Evolutionary conservation across 2,113 vertebrate genomes (phyloP).

Genomic region (Peromyscus maniculatus): DNA sequence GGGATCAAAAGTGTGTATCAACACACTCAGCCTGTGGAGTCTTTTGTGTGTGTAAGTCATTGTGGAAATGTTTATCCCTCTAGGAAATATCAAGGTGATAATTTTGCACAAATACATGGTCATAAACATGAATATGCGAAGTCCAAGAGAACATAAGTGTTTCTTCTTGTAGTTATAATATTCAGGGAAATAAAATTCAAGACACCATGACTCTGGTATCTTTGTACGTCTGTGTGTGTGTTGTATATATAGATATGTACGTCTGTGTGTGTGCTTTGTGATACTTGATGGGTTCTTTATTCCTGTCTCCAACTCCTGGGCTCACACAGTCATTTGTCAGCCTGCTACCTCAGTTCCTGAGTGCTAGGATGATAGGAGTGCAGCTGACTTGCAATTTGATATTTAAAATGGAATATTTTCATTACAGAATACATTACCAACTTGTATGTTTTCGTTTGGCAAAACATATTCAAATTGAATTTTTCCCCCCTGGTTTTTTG

Average conservation of each 20-base stretch:
- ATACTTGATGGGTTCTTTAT: background rate
- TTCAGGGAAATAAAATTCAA: background rate
- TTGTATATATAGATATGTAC: background rate
- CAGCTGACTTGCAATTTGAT: background rate
- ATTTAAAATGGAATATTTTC: slow-evolving; percentile 63
- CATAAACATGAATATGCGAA: slow-evolving; percentile 16
- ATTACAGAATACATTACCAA: slow-evolving; percentile 42
- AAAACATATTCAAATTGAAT: slow-evolving; percentile 26
- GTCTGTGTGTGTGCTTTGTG: background rate
- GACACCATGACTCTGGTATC: background rate
- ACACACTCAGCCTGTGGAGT: background rate
- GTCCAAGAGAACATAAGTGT: background rate
- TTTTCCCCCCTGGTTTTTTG: background rate
- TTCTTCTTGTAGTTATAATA: slow-evolving; percentile 23
- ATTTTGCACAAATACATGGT: slow-evolving; percentile 11
- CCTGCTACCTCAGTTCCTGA: background rate
- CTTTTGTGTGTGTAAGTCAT: slow-evolving; percentile 16
- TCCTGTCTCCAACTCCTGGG: background rate
- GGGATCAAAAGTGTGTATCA: background rate
- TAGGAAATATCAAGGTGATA: slow-evolving; percentile 7
- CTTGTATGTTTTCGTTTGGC: slow-evolving; percentile 28
- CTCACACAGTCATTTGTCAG: background rate
- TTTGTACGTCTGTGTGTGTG: background rate
- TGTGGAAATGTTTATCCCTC: background rate
- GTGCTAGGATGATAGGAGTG: background rate